Evolutionary conservation across 2,113 vertebrate genomes (phyloP).

Genomic region (Aegotheles bennettii): DNA sequence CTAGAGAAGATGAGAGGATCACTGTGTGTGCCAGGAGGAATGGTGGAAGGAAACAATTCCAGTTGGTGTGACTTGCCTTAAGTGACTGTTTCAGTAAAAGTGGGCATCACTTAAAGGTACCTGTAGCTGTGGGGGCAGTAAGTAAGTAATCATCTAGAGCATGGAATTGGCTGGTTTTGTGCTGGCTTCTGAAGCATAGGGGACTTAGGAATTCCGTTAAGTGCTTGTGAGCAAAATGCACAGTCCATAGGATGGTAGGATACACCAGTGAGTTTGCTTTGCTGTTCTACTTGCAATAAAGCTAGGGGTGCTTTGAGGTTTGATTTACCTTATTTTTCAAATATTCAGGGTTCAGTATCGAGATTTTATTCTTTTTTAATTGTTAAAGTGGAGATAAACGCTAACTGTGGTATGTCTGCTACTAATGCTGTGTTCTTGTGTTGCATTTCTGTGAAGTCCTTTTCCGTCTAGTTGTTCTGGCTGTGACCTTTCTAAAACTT

Average conservation of each 20-base stretch:
- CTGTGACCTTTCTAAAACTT: not conserved
- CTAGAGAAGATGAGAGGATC: too few species aligned
- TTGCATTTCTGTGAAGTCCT: not conserved
- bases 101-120: not conserved
- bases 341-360: not conserved
- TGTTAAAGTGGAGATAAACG: not conserved
- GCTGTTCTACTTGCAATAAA: not conserved
- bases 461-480: not conserved
- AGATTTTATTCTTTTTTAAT: not conserved
- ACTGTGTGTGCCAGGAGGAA: not conserved
- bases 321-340: not conserved
- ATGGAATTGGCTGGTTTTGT: not conserved
- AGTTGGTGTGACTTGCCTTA: not conserved
- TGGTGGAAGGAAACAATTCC: not conserved
- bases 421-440: not conserved
- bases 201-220: not conserved
- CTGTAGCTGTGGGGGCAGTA: not conserved
- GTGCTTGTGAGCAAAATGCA: not conserved
- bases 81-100: not conserved
- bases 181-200: not conserved
- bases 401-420: not conserved
- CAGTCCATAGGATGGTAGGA: not conserved
- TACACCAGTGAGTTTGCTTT: not conserved
- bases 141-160: too few species aligned
- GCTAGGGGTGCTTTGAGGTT: not conserved